Conservation (phyloP, 2,888 invertebrate species). For the Scotopteryx bipunctaria region DNA sequence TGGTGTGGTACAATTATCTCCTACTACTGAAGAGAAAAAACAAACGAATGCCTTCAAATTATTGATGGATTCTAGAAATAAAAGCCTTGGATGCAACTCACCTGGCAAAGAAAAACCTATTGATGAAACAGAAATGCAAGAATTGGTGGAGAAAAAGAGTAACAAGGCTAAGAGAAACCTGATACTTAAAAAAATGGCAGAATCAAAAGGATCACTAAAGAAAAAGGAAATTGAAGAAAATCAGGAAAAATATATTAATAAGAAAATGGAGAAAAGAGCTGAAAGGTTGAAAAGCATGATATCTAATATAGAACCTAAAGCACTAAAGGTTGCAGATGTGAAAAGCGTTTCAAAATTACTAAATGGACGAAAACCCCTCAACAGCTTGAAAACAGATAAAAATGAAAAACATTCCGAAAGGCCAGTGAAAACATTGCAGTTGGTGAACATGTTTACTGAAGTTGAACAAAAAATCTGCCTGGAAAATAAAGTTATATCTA, state of each 20-base stretch:
- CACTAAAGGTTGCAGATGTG: slow-evolving; percentile 31
- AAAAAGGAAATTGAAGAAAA: slow-evolving; percentile 83
- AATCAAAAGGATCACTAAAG: slow-evolving; percentile 83
- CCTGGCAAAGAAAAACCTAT: slow-evolving; percentile 79
- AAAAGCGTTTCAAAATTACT: slow-evolving; percentile 18
- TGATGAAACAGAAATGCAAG: slow-evolving; percentile 51
- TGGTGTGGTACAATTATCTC: slow-evolving; percentile 23
- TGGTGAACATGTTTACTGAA: slow-evolving; percentile 59
- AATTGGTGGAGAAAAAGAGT: slow-evolving; percentile 53
- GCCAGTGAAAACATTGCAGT: slow-evolving; percentile 45
- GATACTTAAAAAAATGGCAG: slow-evolving; percentile 84
- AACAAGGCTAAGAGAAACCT: slow-evolving; percentile 76
- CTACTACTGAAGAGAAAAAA: slow-evolving; percentile 50
- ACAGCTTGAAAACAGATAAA: slow-evolving; percentile 26
- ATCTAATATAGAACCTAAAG: slow-evolving; percentile 50
- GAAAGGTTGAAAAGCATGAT: slow-evolving; percentile 81
- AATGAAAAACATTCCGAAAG: slow-evolving; percentile 33
- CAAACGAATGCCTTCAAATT: slow-evolving; percentile 85
- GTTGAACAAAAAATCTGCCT: slow-evolving; percentile 38
- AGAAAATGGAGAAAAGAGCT: slow-evolving; percentile 84
- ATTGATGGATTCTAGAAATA: slow-evolving; percentile 87
- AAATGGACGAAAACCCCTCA: slow-evolving; percentile 24
- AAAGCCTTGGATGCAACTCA: slow-evolving; percentile 85
- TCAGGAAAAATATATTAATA: slow-evolving; percentile 81
- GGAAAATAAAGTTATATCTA: slow-evolving; percentile 44